Base-by-base conservation (phyloP, 2,797 vertebrate species). In the Peromyscus nudipes region DNA sequence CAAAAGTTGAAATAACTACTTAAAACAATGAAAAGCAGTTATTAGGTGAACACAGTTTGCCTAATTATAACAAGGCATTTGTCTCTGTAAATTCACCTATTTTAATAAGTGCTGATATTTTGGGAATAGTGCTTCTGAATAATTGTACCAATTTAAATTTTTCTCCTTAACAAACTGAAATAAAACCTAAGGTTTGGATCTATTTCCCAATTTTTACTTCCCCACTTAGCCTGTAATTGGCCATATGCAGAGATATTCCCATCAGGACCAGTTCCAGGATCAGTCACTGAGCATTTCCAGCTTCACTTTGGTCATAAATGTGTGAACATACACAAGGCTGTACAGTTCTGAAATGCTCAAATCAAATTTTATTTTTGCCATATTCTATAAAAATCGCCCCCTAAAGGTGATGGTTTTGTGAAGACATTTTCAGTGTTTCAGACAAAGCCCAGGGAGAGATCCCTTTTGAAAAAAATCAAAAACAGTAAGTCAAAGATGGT, bases 21-120 rank as follows among this genome's bases (percentile, higher is more conserved):
- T 86, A 91, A 96, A 57, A 96, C 80, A 96, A 93, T 90, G n/a
- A 95, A 93, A 96, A 91, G 43, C 49, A 91, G 82, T 92, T 89
- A 86, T 60, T 92, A 93, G 81, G 13, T 27, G 31, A 11, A 8
- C 11, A 37, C 76, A 67, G 83, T 81, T 46, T 65, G n/a, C 21
- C 17, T 93, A 69, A 80, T 95, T 97, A 1, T 81, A 92, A 29
- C 25, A 65, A 75, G 40, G 71, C 46, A 87, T 87, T 97, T 80
- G 81, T 64, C 81, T 95, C 87, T 91, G 37, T 95, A 94, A 94
- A 94, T 84, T 77, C 92, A 23, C 19, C 75, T 92, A 89, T 64
- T 37, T 95, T 94, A 84, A 67, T 21, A 96, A 97, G 92, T 84
- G 69, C 21, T 79, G 80, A 80, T 93, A 96, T 93, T 97, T 94